A percentile compares a stretch with the other conserved stretches of the same genome.
phyloP scores from a whole-genome alignment of 2,888 invertebrate species.

The Nasonovia ribisnigri region DNA sequence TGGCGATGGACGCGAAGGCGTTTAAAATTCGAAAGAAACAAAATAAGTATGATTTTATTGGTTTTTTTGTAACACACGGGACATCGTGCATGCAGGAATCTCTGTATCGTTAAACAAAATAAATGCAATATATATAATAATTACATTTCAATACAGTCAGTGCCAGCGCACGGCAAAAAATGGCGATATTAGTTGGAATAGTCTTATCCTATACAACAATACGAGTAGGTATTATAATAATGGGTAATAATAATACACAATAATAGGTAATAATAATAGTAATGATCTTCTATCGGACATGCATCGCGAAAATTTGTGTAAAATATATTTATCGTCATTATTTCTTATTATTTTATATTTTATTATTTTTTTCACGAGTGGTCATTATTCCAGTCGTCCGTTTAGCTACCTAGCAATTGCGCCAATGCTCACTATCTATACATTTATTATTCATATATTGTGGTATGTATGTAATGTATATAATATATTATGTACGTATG shows the following conservation, averaged over 20 bases:
- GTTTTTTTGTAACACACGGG: not conserved
- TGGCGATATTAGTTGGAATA: not conserved
- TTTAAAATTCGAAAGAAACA: not conserved
- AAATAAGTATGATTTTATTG: not conserved
- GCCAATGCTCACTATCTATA: not conserved
- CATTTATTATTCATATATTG: not conserved
- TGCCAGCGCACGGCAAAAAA: not conserved
- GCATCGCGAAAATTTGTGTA: not conserved
- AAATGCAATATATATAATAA: not conserved
- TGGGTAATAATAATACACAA: not conserved
- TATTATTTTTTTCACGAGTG: not conserved
- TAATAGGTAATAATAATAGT: not conserved
- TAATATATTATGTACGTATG: no score
- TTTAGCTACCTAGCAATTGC: no score
- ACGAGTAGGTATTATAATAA: not conserved
- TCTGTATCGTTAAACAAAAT: not conserved
- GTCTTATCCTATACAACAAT: not conserved
- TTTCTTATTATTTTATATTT: not conserved
- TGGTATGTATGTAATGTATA: no score
- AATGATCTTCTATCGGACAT: not conserved
- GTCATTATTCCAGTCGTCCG: no score
- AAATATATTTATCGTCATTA: not conserved
- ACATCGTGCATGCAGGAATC: not conserved
- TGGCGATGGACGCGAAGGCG: not conserved
- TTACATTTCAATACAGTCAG: not conserved